Conservation (phyloP, 2,888 invertebrate species). For the Xestia sexstrigata region DNA sequence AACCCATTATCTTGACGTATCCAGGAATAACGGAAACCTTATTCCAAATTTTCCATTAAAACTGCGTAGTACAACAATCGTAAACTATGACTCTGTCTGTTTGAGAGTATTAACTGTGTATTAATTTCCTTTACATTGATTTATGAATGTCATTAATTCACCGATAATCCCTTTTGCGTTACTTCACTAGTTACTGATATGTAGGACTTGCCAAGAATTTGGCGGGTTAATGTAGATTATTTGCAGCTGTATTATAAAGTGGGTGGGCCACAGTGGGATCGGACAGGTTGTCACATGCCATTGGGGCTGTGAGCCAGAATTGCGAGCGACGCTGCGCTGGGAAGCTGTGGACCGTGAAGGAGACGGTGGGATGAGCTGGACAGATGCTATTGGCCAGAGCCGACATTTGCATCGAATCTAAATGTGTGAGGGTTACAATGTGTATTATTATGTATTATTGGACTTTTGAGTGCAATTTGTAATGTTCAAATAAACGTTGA, state of each 20-base stretch:
- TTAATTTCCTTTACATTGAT: constrained; percentile 59
- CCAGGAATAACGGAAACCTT: constrained; percentile 9
- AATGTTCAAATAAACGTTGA: neutral
- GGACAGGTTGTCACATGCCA: constrained; percentile 31
- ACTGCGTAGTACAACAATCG: constrained; percentile 4
- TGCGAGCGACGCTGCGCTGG: neutral
- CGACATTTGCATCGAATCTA: neutral
- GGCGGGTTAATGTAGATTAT: constrained; percentile 34
- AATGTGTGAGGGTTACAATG: neutral
- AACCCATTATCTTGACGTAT: constrained; percentile 9
- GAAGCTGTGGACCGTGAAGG: constrained; percentile 15
- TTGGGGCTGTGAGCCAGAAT: constrained; percentile 23
- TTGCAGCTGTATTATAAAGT: constrained; percentile 14
- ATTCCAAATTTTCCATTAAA: constrained; percentile 41
- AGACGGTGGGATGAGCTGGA: constrained; percentile 14
- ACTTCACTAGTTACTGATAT: constrained; percentile 7
- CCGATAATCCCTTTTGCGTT: constrained; percentile 43
- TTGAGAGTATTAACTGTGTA: constrained; percentile 43
- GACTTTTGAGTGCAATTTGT: neutral
- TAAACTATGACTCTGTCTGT: constrained; percentile 14
- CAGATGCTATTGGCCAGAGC: neutral
- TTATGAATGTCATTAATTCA: constrained; percentile 50
- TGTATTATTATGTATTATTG: neutral
- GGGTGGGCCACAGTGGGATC: neutral
- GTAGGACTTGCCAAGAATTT: constrained; percentile 37